These are phyloP conservation scores for Sarcophaga peregrina DNA, from an alignment of 1,140 invertebrate species.

Conservation along the genomic window DNA sequence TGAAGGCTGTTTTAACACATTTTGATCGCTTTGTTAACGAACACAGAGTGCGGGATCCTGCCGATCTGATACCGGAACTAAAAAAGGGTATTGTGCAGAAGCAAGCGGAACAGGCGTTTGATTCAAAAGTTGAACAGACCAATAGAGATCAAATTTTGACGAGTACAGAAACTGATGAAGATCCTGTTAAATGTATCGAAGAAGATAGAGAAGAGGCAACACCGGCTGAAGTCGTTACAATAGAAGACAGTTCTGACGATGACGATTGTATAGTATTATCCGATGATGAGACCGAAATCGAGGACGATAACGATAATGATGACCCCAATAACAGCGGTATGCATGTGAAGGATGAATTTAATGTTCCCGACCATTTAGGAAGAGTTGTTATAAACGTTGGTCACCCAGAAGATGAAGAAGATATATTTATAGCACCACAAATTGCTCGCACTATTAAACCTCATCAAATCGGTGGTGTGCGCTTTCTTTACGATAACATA, in stretches of 20 bases:
- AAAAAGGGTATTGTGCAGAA: neutral
- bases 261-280: constrained; percentile 84
- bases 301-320: constrained; percentile 70
- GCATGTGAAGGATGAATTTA: constrained; percentile 92
- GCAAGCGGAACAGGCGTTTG: neutral
- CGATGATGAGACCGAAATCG: constrained; percentile 72
- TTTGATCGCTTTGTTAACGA: constrained; percentile 38
- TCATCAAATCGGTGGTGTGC: constrained; percentile 96
- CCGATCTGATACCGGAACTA: neutral
- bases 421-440: constrained; percentile 93
- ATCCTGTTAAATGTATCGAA: neutral
- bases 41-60: constrained; percentile 11
- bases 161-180: neutral
- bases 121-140: neutral
- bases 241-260: constrained; percentile 75
- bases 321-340: constrained; percentile 78
- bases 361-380: constrained; percentile 91
- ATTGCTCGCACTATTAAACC: constrained; percentile 94
- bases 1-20: constrained; percentile 47
- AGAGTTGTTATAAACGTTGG: constrained; percentile 94
- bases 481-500: constrained; percentile 96
- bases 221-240: constrained; percentile 69
- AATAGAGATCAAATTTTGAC: neutral
- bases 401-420: constrained; percentile 91
- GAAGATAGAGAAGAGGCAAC: neutral